Evolutionary conservation across 2,888 invertebrate species (phyloP), one percentile per base, ranked within the genome.

Genomic region (Tenthredo distinguenda): DNA sequence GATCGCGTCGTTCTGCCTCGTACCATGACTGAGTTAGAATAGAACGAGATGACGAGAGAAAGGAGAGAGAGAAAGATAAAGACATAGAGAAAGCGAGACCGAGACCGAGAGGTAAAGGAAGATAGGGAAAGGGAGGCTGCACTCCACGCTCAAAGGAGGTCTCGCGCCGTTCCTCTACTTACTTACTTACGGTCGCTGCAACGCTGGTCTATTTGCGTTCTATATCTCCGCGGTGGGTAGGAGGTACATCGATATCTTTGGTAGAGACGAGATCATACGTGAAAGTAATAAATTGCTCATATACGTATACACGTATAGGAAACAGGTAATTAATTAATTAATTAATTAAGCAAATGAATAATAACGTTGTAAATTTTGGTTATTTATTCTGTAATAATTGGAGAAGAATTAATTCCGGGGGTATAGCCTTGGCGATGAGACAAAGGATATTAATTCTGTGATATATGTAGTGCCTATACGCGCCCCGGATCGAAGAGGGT

Each of bases 1-100:
- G 55, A 55, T n/a, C n/a, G 74, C 68, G 40, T 62, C 58, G 62
- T 81, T 62, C n/a, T 62, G 62, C 62, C 77, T 10, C 74, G 40
- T 43, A 89, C 87, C 89, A 88, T 90, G 88, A 89, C 89, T 88
- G 91, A 90, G 89, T 90, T 90, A 89, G 89, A 91, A 89, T 88
- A 90, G 90, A 88, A 87, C 87, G 72, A 84, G 84, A 85, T 40
- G 62, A 37, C 86, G 47, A 83, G 85, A 50, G 77, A 77, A 15
- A 55, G 21, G 7, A 9, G 37, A 68, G 68, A 26, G 65, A 15
- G 3, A 72, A 37, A 72, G 18, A 12, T 3, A 12, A 62, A 84
- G 58, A 2, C 43, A 81, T 72, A 84, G 58, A 2, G 50, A 81
- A 72, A 84, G 84, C 62, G 74, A 86, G 55, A 37, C 21, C 26